Evolutionary conservation across 2,797 vertebrate genomes (phyloP).

Genomic region (Saxicola maurus): DNA sequence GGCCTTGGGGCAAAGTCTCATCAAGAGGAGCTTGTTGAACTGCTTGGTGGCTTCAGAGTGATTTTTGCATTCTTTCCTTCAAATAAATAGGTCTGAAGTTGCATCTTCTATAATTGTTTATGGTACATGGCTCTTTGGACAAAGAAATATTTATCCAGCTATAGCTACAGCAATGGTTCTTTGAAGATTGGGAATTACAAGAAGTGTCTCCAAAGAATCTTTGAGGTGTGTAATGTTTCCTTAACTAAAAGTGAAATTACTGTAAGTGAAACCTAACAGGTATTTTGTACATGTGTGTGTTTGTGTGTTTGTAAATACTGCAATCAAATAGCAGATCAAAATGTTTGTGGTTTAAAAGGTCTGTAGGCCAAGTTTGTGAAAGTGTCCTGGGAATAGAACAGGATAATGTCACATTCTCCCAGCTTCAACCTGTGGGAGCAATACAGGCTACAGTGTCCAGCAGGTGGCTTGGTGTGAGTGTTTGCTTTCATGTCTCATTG

Average conservation of each 20-base stretch:
- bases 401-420: not conserved
- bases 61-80: not conserved
- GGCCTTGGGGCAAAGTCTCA: not conserved
- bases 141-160: conserved; percentile 37
- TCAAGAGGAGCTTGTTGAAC: not conserved
- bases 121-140: not conserved
- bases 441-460: not conserved
- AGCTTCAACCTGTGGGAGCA: not conserved
- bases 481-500: conserved; percentile 9
- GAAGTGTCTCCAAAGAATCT: conserved; percentile 30
- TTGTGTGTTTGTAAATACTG: not conserved
- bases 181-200: conserved; percentile 33
- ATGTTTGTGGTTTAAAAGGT: conserved; percentile 12
- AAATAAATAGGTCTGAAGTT: not conserved
- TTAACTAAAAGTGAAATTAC: conserved; percentile 34
- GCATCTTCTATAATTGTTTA: not conserved
- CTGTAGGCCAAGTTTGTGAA: not conserved
- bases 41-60: not conserved
- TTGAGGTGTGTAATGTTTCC: conserved; percentile 35
- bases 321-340: not conserved
- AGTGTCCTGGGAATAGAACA: not conserved
- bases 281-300: not conserved
- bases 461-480: not conserved
- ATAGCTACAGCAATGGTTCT: not conserved
- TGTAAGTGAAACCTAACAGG: not conserved